phyloP scores from a whole-genome alignment of 1,140 invertebrate species.

The Lysiphlebus fabarum region DNA sequence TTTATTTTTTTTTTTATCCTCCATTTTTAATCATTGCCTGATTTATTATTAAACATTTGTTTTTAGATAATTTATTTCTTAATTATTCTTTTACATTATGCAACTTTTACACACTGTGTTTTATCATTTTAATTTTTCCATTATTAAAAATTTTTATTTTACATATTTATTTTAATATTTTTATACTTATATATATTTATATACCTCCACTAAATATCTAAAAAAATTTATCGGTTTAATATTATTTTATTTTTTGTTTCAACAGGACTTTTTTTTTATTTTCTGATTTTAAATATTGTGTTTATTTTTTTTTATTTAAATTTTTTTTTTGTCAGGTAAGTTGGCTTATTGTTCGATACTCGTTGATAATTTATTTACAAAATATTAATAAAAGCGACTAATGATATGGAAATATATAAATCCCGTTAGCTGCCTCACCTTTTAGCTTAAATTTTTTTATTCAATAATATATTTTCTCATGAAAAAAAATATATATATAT shows the following conservation, averaged over 20 bases:
- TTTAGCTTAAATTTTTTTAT: neutral
- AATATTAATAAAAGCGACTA: constrained; percentile 5
- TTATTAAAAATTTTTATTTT: constrained; percentile 12
- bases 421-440: neutral
- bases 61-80: no score
- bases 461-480: no score
- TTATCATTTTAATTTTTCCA: constrained; percentile 21
- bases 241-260: no score
- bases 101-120: neutral
- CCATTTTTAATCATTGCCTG: no score
- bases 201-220: constrained; percentile 20
- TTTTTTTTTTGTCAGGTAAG: constrained; percentile 15
- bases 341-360: constrained; percentile 21
- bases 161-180: constrained; percentile 20
- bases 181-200: constrained; percentile 15
- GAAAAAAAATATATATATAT: no score
- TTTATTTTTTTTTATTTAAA: constrained; percentile 1
- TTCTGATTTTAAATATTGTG: neutral
- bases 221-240: neutral
- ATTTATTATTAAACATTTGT: no score
- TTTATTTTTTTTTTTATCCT: neutral
- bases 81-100: neutral
- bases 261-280: neutral
- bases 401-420: constrained; percentile 13
- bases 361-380: constrained; percentile 21